A percentile compares a stretch with the other conserved stretches of the same genome.
phyloP scores from a whole-genome alignment of 2,113 vertebrate species.

The Dolichallabes microphthalmus region DNA sequence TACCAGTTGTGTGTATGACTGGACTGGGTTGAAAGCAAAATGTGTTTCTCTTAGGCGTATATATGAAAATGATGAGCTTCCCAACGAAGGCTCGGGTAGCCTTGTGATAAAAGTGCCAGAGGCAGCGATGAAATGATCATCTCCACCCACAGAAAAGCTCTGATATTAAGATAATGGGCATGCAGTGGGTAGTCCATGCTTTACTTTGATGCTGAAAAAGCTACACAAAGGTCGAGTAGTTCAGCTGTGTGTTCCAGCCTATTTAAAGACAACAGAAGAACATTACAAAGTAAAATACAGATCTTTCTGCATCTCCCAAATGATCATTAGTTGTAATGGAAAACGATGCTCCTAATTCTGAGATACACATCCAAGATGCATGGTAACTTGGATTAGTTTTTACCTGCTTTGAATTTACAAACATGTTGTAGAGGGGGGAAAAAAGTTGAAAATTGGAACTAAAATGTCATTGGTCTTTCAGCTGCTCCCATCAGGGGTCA shows the following conservation, averaged over 20 bases:
- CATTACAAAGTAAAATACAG: not conserved
- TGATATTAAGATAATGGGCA: conserved; percentile 22
- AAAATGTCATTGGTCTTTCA: not conserved
- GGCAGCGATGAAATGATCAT: conserved; percentile 8
- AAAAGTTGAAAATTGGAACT: not conserved
- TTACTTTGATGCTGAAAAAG: not conserved
- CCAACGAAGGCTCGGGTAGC: not conserved
- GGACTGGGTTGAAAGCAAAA: not conserved
- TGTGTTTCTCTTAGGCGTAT: not conserved
- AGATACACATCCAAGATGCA: too few species aligned
- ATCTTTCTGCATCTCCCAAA: not conserved
- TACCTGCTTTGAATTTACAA: not conserved
- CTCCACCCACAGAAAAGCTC: conserved; percentile 23
- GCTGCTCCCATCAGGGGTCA: too few species aligned
- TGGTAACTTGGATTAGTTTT: not conserved
- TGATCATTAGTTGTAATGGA: not conserved
- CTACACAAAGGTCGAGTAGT: not conserved
- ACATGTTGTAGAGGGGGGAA: not conserved
- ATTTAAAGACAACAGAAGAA: not conserved
- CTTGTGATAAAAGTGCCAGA: not conserved
- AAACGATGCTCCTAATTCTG: not conserved
- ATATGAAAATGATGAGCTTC: conserved; percentile 8
- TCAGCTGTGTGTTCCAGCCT: not conserved
- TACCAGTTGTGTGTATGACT: conserved; percentile 30
- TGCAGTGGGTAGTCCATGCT: not conserved